These are phyloP conservation scores for Campoplex capitator DNA, from an alignment of 2,888 invertebrate species.

Conservation along the genomic window DNA sequence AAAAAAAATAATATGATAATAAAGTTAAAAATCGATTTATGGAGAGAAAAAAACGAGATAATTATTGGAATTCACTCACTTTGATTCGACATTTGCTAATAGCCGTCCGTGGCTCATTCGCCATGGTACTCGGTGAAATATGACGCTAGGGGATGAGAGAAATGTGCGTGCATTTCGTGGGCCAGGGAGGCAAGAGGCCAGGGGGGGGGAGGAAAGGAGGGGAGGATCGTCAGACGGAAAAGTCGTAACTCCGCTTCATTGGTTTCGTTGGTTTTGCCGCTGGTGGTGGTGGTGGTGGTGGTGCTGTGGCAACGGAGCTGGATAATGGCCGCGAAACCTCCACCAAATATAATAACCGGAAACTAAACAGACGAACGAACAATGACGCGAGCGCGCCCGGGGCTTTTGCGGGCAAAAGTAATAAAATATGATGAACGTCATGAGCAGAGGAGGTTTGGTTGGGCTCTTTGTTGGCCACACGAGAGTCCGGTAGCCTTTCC, in stretches of 20 bases:
- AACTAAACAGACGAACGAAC: conserved; percentile 80
- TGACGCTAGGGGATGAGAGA: neutral
- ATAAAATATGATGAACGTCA: conserved; percentile 81
- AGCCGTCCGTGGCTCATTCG: conserved; percentile 14
- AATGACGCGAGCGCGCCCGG: conserved; percentile 72
- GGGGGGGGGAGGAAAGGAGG: conserved; percentile 26
- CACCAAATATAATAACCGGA: conserved; percentile 79
- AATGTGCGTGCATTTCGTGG: conserved; percentile 3
- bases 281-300: conserved; percentile 69
- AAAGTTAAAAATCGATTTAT: conserved; percentile 2
- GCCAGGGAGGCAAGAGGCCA: neutral
- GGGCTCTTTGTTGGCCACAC: conserved; percentile 63
- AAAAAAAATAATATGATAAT: neutral
- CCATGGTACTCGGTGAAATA: conserved; percentile 16
- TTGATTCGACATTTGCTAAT: conserved; percentile 33
- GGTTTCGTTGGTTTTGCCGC: conserved; percentile 63
- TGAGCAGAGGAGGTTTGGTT: conserved; percentile 64
- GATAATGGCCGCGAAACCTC: conserved; percentile 63
- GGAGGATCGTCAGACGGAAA: conserved; percentile 73
- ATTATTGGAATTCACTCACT: conserved; percentile 16
- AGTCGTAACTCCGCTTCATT: conserved; percentile 74
- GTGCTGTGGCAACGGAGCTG: conserved; percentile 53
- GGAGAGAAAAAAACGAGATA: neutral
- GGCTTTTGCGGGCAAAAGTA: conserved; percentile 74
- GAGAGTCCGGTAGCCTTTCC: conserved; percentile 60